Evolutionary conservation across 2,113 vertebrate genomes (phyloP), one percentile per base, ranked within the genome.

Genomic region (Scophthalmus maximus): DNA sequence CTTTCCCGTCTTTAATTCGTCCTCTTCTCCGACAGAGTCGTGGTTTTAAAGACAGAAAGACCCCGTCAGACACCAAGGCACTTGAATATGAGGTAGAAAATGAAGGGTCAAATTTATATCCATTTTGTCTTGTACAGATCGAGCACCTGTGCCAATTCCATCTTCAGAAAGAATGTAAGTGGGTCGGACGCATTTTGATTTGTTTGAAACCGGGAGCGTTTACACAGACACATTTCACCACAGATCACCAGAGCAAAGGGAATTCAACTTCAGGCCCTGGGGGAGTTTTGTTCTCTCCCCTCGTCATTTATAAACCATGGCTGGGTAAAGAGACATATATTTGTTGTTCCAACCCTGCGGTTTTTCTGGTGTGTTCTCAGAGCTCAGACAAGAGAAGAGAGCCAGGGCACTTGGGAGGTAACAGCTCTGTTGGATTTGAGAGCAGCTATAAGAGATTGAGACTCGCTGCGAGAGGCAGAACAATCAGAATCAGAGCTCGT

Each of bases 41-140:
- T 29, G 66, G 67, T 80, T 72, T 76, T 27, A 70, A 27, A 83
- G 15, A 68, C 40, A 57, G 22, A 81, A 84, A n/a, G n/a, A 65
- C 36, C 34, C 50, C 5, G 1, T 56, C 18, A 76, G 52, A 68
- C 68, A 70, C 58, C 27, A 25, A 61, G 50, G 68, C 69, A 68
- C 51, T 67, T 68, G 22, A 58, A 38, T 50, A 57, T 8, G 61
- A 67, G 69, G 65, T 77, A 73, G 61, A 62, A 53, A 73, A 59
- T 26, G 5, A 69, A 68, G 59, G 69, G 20, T 53, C 27, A 49
- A 77, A 65, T 47, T 74, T 22, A 40, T 12, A 34, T 63, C 9
- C n/a, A 4, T 46, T 18, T 14, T 46, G 15, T 46, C n/a, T n/a
- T n/a, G n/a, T n/a, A n/a, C n/a, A n/a, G n/a, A n/a, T n/a, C n/a